phyloP scores from a whole-genome alignment of 2,113 vertebrate species.

The Gila orcuttii region DNA sequence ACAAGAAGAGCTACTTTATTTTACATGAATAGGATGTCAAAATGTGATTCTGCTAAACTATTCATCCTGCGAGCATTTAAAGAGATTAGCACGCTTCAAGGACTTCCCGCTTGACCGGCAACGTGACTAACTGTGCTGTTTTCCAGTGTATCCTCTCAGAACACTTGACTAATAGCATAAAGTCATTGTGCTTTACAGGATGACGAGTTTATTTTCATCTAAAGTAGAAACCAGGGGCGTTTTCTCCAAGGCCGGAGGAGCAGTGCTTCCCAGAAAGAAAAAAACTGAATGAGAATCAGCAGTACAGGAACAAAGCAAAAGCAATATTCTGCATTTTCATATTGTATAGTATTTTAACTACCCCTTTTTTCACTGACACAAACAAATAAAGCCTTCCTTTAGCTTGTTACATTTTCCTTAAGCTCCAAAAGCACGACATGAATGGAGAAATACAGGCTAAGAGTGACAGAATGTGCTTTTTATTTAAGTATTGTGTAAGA shows the following conservation, averaged over 20 bases:
- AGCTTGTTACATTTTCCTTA: not conserved
- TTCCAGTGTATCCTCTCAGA: constrained; percentile 3
- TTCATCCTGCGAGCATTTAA: constrained; percentile 10
- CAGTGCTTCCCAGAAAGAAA: not conserved
- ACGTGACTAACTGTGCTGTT: constrained; percentile 19
- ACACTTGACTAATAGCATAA: constrained; percentile 21
- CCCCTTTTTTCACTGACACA: not conserved
- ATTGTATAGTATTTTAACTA: not conserved
- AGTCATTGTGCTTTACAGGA: constrained; percentile 17
- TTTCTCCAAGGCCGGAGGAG: not conserved
- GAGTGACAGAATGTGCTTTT: not conserved
- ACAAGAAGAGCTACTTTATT: not conserved
- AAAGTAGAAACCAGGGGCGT: constrained; percentile 12
- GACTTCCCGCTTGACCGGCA: constrained; percentile 38
- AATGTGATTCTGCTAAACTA: constrained; percentile 15
- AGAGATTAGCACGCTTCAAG: constrained; percentile 35
- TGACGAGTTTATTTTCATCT: constrained; percentile 17
- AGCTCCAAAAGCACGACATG: not conserved
- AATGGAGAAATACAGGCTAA: not conserved
- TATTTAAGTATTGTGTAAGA: not conserved
- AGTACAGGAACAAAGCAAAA: not conserved
- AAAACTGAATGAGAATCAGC: not conserved
- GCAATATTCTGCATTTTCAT: not conserved
- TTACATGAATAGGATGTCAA: not conserved
- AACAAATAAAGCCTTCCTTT: not conserved